phyloP scores from a whole-genome alignment of 1,140 invertebrate species.

The Hycleus phaleratus region DNA sequence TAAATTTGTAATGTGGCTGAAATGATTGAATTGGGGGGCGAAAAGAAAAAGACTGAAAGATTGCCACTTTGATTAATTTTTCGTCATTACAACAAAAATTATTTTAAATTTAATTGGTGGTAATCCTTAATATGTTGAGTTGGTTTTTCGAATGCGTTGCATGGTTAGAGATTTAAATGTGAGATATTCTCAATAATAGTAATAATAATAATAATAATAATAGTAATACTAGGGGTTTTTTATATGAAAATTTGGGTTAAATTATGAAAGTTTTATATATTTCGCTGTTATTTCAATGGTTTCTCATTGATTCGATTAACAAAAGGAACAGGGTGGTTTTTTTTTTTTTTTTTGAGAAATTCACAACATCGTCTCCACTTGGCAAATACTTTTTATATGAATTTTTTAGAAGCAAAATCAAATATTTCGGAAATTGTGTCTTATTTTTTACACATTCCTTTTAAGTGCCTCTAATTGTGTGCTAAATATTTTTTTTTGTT shows the following conservation, averaged over 20 bases:
- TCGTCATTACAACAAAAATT: neutral
- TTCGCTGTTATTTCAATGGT: no score
- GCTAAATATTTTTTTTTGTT: neutral
- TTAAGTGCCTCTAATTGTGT: conserved; percentile 18
- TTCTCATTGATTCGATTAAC: no score
- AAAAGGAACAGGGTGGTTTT: no score
- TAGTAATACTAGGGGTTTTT: no score
- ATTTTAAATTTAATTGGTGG: neutral
- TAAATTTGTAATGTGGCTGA: conserved; percentile 8
- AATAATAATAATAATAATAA: no score
- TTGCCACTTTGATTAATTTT: conserved; percentile 6
- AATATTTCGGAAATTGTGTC: neutral
- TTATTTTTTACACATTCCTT: conserved; percentile 16
- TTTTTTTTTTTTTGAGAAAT: no score
- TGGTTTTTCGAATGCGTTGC: conserved; percentile 6
- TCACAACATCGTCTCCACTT: no score
- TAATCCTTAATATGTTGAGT: conserved; percentile 8
- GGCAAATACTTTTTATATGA: no score
- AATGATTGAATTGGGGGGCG: conserved; percentile 1
- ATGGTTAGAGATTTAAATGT: conserved; percentile 10
- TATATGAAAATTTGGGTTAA: no score
- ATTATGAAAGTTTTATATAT: no score
- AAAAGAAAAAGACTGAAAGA: conserved; percentile 19
- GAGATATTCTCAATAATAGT: neutral
- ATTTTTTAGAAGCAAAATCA: no score